phyloP scores from a whole-genome alignment of 1,140 invertebrate genomes.

The Lethrus apterus region DNA sequence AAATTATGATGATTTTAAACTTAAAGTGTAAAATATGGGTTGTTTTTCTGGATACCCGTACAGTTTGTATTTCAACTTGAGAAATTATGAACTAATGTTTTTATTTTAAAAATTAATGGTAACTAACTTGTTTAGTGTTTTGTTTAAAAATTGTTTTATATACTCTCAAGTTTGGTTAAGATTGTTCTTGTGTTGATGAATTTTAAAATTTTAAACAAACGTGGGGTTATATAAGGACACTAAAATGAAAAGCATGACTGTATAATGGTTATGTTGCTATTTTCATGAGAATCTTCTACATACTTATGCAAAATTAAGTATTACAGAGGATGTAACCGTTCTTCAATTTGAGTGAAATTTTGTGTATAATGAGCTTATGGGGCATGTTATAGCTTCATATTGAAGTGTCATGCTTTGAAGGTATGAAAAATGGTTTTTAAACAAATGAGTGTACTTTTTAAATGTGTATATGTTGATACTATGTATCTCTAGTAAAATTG shows the following conservation, averaged over 20 bases:
- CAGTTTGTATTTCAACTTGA: too few species aligned
- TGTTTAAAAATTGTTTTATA: background rate
- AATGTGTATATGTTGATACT: constrained; percentile 38
- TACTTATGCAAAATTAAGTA: constrained; percentile 22
- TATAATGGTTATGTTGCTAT: constrained; percentile 8
- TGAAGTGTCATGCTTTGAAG: constrained; percentile 27
- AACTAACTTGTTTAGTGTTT: constrained; percentile 12
- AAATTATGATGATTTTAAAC: too few species aligned
- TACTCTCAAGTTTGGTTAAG: constrained; percentile 5
- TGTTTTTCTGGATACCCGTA: too few species aligned
- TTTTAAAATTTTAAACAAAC: background rate
- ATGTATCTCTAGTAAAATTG: constrained; percentile 44
- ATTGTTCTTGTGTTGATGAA: constrained; percentile 3
- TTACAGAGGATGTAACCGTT: constrained; percentile 14
- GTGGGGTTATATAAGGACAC: background rate
- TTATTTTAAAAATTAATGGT: constrained; percentile 12
- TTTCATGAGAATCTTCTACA: constrained; percentile 17
- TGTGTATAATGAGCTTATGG: constrained; percentile 3
- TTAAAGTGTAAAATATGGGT: too few species aligned
- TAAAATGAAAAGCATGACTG: background rate
- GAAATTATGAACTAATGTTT: too few species aligned
- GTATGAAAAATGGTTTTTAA: constrained; percentile 23
- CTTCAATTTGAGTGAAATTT: constrained; percentile 13
- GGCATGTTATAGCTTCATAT: constrained; percentile 29
- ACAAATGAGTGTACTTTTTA: constrained; percentile 24